phyloP scores from a whole-genome alignment of 2,797 vertebrate species.

The Silurus aristotelis region DNA sequence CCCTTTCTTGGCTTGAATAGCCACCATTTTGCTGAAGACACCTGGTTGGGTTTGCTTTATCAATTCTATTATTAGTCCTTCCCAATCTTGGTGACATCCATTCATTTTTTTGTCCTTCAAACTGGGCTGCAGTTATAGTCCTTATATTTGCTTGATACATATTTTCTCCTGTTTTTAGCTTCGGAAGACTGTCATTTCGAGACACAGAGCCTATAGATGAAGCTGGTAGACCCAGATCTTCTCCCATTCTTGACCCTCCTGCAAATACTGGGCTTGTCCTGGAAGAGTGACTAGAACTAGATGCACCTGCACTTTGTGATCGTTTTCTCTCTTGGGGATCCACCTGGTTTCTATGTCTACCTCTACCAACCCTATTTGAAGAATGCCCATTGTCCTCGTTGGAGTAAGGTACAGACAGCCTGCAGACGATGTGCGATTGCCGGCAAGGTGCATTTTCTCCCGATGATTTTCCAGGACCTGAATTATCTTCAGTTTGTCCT shows the following conservation, averaged over 20 bases:
- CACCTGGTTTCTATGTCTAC: conserved; percentile 79
- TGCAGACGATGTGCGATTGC: conserved; percentile 44
- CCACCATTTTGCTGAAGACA: conserved; percentile 50
- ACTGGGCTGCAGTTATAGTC: conserved; percentile 36
- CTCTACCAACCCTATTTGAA: conserved; percentile 76
- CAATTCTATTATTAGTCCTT: conserved; percentile 54
- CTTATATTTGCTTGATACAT: conserved; percentile 27
- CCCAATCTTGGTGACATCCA: conserved; percentile 45
- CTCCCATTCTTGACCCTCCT: conserved; percentile 42
- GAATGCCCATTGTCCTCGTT: conserved; percentile 44
- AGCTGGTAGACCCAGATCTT: conserved; percentile 52
- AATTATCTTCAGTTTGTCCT: conserved; percentile 47
- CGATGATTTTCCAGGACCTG: conserved; percentile 16
- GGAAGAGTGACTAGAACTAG: conserved; percentile 71
- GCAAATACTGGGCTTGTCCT: conserved; percentile 53
- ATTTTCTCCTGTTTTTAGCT: conserved; percentile 54
- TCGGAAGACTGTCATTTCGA: conserved; percentile 45
- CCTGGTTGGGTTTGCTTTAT: conserved; percentile 48
- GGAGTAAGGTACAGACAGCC: conserved; percentile 26
- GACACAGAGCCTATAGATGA: conserved; percentile 46
- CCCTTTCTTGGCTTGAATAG: conserved; percentile 60
- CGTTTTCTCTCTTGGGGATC: conserved; percentile 81
- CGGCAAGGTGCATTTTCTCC: conserved; percentile 41
- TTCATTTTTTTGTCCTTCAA: conserved; percentile 45
- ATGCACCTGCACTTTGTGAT: conserved; percentile 86